phyloP scores from a whole-genome alignment of 2,113 vertebrate genomes.

The Eulemur rufifrons region DNA sequence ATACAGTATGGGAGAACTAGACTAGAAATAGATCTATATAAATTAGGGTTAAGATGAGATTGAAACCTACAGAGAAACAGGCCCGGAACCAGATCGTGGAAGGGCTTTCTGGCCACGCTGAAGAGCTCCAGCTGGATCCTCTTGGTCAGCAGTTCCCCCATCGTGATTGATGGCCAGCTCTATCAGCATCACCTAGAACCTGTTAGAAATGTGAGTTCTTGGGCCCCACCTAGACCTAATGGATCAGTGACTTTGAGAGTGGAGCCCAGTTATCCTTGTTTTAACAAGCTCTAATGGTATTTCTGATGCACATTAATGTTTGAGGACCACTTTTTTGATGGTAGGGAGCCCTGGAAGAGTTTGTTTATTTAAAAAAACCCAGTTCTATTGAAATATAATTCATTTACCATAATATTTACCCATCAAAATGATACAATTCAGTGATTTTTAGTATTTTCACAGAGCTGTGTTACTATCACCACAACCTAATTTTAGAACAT shows the following conservation, averaged over 20 bases:
- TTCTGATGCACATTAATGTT: neutral
- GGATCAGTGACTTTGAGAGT: neutral
- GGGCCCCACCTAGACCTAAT: neutral
- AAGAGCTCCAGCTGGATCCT: neutral
- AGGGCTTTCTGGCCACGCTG: neutral
- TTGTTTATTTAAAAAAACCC: neutral
- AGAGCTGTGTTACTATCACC: neutral
- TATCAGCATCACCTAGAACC: neutral
- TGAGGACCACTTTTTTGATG: neutral
- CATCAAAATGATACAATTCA: neutral
- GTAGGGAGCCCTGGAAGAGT: neutral
- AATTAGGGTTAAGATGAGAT: neutral
- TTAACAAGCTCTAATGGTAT: neutral
- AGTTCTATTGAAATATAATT: neutral
- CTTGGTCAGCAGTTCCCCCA: too few species aligned
- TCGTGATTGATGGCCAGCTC: neutral
- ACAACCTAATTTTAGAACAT: neutral
- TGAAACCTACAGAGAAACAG: neutral
- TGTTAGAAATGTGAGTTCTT: neutral
- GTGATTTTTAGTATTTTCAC: neutral
- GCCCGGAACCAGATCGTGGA: neutral
- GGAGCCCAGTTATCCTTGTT: neutral
- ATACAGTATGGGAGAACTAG: neutral
- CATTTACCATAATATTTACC: neutral
- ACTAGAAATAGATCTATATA: neutral